These are phyloP conservation scores for Triplophysa tibetana DNA, from an alignment of 2,113 vertebrate species.

Conservation along the genomic window DNA sequence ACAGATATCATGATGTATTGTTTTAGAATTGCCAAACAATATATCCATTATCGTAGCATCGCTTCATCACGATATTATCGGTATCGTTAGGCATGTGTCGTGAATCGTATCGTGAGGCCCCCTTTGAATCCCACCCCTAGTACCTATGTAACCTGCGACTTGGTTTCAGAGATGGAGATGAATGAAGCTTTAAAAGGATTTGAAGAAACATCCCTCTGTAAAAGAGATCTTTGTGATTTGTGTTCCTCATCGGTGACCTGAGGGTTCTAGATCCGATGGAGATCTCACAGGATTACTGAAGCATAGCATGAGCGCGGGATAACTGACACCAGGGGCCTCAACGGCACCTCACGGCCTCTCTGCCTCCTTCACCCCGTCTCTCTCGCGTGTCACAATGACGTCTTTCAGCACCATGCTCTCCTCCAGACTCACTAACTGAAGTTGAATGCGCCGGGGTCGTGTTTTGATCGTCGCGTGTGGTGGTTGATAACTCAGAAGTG, in stretches of 20 bases:
- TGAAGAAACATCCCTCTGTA: background rate
- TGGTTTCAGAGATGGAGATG: background rate
- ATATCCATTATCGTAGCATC: too few relatives aligned
- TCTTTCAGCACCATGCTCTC: slow-evolving; percentile 66
- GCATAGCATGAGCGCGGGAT: slow-evolving; percentile 70
- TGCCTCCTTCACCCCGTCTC: slow-evolving; percentile 57
- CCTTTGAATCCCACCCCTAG: too few relatives aligned
- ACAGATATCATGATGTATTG: too few relatives aligned
- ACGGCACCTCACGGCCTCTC: slow-evolving; percentile 49
- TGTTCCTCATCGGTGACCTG: background rate
- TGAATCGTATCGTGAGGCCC: too few relatives aligned
- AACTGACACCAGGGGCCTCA: slow-evolving; percentile 72
- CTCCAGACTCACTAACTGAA: slow-evolving; percentile 44
- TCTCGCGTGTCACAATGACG: slow-evolving; percentile 64
- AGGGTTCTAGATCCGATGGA: background rate
- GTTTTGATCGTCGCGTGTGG: slow-evolving; percentile 65
- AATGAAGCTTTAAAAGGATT: too few relatives aligned
- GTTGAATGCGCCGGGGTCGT: slow-evolving; percentile 60
- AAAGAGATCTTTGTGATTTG: background rate
- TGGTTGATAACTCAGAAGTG: slow-evolving; percentile 57
- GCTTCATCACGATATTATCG: too few relatives aligned
- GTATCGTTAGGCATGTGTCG: too few relatives aligned
- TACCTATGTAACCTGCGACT: too few relatives aligned
- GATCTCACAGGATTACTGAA: slow-evolving; percentile 63
- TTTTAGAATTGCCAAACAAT: too few relatives aligned